Percentiles rank a stretch among this genome's conserved stretches.
Evolutionary conservation across 2,797 vertebrate species (phyloP).

Genomic region (Telmatherina bonti): DNA sequence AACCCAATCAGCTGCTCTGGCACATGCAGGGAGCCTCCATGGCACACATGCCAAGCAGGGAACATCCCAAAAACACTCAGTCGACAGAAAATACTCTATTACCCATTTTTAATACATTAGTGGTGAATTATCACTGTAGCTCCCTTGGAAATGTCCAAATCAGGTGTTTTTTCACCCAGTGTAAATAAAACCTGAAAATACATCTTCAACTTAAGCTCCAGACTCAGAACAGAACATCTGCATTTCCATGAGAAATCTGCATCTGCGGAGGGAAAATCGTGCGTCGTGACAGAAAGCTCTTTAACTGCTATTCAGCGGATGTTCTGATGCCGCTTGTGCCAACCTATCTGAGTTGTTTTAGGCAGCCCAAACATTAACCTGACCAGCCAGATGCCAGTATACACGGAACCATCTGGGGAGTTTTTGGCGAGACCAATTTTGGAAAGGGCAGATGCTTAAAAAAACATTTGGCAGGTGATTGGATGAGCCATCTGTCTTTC

Average conservation of each 20-base stretch:
- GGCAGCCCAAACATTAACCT: conserved; percentile 17
- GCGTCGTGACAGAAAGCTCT: background rate
- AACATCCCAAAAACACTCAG: conserved; percentile 46
- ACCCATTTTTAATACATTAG: background rate
- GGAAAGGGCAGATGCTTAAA: conserved; percentile 2
- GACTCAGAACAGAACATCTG: background rate
- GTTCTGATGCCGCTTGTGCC: background rate
- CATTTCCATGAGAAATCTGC: background rate
- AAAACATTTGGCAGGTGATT: background rate
- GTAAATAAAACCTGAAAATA: background rate
- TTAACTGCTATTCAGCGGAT: background rate
- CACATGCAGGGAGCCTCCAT: conserved; percentile 72
- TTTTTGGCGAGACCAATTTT: background rate
- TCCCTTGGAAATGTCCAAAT: background rate
- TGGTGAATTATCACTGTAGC: background rate
- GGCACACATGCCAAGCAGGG: conserved; percentile 64
- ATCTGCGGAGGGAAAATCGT: background rate
- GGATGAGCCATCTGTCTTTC: conserved; percentile 3
- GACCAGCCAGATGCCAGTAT: conserved; percentile 4
- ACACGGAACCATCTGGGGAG: conserved; percentile 20
- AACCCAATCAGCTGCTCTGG: conserved; percentile 67
- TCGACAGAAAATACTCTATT: conserved; percentile 1
- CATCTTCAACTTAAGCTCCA: background rate
- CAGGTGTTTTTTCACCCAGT: background rate
- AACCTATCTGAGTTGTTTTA: conserved; percentile 2